Conservation (phyloP, 2,888 invertebrate genomes). For the Stenodema calcarata region DNA sequence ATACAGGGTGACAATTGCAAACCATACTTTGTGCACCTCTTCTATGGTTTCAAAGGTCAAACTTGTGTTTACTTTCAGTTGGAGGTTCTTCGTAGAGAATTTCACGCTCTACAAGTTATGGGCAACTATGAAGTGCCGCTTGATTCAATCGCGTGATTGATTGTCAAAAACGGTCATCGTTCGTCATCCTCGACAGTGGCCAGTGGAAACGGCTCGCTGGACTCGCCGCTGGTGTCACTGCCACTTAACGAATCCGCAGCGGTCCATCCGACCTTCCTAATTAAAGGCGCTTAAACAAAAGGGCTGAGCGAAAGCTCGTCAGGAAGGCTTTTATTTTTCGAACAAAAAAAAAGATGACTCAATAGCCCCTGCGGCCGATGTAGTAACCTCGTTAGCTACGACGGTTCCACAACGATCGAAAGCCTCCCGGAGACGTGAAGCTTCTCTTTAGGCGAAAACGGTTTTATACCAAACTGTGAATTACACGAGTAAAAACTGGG, state of each 20-base stretch:
- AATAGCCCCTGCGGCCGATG: background rate
- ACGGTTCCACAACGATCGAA: background rate
- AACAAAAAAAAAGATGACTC: background rate
- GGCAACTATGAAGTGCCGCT: too few relatives aligned
- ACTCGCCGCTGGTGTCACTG: background rate
- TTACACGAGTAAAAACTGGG: too few relatives aligned
- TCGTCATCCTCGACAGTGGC: background rate
- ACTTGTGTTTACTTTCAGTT: too few relatives aligned
- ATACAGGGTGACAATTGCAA: too few relatives aligned
- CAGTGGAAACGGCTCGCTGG: background rate
- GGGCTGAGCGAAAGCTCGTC: background rate
- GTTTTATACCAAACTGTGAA: too few relatives aligned
- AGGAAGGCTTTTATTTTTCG: background rate
- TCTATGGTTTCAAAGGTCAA: too few relatives aligned
- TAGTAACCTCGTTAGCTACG: background rate
- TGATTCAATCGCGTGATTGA: too few relatives aligned
- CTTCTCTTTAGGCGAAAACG: background rate
- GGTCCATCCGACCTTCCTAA: background rate
- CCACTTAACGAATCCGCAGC: background rate
- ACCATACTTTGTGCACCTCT: too few relatives aligned
- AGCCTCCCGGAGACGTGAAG: background rate
- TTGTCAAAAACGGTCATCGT: background rate
- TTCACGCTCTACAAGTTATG: too few relatives aligned
- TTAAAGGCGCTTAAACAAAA: background rate
- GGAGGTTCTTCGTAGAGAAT: too few relatives aligned